These are phyloP conservation scores for Parelbella ahira DNA, from an alignment of 2,888 invertebrate genomes.

Conservation along the genomic window DNA sequence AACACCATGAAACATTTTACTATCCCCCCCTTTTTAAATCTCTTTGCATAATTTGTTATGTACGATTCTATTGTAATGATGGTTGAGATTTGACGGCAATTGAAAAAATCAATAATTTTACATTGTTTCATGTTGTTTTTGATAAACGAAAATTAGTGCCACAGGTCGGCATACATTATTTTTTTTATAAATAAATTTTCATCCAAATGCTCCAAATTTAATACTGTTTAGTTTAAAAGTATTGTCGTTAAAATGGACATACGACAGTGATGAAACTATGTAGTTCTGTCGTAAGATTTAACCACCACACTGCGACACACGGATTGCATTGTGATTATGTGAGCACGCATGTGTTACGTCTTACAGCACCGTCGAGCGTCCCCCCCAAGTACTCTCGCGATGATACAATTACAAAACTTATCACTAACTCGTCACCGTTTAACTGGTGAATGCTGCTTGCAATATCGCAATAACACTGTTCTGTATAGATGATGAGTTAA, in stretches of 20 bases:
- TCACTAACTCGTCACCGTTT: slow-evolving; percentile 65
- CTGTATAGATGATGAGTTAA: no score
- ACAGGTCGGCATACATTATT: no score
- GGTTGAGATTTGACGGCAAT: no score
- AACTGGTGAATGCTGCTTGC: slow-evolving; percentile 70
- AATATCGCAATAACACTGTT: slow-evolving; percentile 56
- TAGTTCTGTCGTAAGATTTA: slow-evolving; percentile 54
- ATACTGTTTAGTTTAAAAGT: no score
- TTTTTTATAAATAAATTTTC: no score
- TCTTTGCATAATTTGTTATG: no score
- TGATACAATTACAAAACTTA: slow-evolving; percentile 36
- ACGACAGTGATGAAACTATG: slow-evolving; percentile 24
- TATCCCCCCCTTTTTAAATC: not conserved
- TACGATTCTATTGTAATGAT: no score
- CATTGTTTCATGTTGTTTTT: slow-evolving; percentile 23
- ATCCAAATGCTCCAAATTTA: no score
- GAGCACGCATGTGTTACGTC: slow-evolving; percentile 74
- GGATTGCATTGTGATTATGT: slow-evolving; percentile 68
- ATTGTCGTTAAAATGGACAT: no score
- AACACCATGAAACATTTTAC: no score
- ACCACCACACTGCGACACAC: slow-evolving; percentile 60
- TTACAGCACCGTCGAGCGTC: slow-evolving; percentile 57
- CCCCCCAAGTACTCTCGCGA: slow-evolving; percentile 35
- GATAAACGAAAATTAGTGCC: no score
- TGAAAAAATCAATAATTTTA: no score